phyloP scores from a whole-genome alignment of 2,797 vertebrate genomes.

The Sebastes glaucus region DNA sequence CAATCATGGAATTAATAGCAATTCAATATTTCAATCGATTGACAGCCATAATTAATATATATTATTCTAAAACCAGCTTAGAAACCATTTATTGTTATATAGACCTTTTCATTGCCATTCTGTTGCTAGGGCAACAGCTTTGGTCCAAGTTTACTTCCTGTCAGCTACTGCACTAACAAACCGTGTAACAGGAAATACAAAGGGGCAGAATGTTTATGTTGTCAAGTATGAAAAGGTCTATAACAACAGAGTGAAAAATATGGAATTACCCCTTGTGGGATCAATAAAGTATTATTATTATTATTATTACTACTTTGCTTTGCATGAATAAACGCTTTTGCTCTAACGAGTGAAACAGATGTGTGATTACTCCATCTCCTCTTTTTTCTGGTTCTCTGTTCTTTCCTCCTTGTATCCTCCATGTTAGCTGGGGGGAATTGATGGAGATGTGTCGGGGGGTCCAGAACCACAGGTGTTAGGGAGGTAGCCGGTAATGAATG shows the following conservation, averaged over 20 bases:
- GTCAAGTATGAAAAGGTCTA: too few species aligned
- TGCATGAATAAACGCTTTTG: background rate
- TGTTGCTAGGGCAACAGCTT: too few species aligned
- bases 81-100: too few species aligned
- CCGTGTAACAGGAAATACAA: too few species aligned
- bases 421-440: constrained; percentile 13
- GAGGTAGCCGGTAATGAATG: constrained; percentile 73
- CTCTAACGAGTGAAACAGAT: background rate
- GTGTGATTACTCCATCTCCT: constrained; percentile 7
- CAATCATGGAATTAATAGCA: too few species aligned
- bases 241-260: too few species aligned
- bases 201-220: too few species aligned
- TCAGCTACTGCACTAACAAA: background rate
- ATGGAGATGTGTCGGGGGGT: constrained; percentile 57
- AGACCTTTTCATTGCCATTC: too few species aligned
- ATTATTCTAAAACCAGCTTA: too few species aligned
- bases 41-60: too few species aligned
- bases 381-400: background rate
- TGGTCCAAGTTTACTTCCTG: too few species aligned
- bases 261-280: background rate
- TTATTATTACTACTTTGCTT: background rate
- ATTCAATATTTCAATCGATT: too few species aligned
- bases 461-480: constrained; percentile 71
- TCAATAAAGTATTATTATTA: background rate
- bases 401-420: background rate